Conservation (phyloP, 2,797 vertebrate species). For the Poliocrania exsul region DNA sequence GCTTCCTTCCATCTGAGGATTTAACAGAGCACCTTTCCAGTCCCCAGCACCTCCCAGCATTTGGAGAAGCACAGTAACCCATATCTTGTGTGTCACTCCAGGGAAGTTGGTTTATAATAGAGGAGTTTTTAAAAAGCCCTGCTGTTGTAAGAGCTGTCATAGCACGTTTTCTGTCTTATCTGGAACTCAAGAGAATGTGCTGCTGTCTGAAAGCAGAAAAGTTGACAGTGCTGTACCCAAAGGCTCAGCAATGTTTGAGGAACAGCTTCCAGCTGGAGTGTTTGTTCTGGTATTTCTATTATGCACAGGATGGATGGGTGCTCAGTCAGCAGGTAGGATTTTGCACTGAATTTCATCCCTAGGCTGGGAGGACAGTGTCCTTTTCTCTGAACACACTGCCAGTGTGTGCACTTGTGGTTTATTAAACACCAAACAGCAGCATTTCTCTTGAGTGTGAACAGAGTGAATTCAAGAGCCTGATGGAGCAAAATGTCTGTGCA, state of each 20-base stretch:
- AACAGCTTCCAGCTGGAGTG: background rate
- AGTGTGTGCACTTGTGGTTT: background rate
- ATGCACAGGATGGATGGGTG: background rate
- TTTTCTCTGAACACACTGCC: background rate
- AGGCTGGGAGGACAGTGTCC: background rate
- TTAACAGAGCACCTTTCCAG: conserved; percentile 9
- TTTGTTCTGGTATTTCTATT: background rate
- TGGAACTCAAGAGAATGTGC: background rate
- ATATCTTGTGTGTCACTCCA: background rate
- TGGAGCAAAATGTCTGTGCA: background rate
- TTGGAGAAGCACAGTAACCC: conserved; percentile 35
- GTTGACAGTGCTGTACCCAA: background rate
- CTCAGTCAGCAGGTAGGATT: background rate
- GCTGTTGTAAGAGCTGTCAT: background rate
- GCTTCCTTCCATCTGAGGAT: conserved; percentile 28
- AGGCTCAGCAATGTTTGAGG: background rate
- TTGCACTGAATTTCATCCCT: background rate
- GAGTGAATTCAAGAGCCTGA: background rate
- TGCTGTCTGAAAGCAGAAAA: background rate
- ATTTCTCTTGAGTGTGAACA: background rate
- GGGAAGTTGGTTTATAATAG: background rate
- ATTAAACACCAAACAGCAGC: background rate
- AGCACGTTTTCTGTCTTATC: background rate
- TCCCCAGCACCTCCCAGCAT: background rate
- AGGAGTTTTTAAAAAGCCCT: background rate